Percentiles rank a stretch among this genome's conserved stretches.
phyloP scores from a whole-genome alignment of 2,888 invertebrate genomes.

The Diarsia mendica region DNA sequence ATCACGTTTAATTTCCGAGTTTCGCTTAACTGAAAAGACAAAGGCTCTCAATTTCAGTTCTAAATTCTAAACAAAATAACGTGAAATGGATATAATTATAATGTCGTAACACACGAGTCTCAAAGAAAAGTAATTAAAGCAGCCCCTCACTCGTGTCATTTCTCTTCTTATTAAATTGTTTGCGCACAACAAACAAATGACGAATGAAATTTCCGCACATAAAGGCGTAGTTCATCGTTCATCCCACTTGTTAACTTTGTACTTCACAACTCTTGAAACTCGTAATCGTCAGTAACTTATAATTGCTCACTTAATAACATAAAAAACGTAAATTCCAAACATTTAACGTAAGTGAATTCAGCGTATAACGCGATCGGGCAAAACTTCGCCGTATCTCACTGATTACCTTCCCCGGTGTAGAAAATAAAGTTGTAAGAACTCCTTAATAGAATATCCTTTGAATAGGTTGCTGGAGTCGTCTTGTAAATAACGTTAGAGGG shows the following conservation, averaged over 20 bases:
- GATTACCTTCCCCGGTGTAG: conserved; percentile 69
- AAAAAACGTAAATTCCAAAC: conserved; percentile 53
- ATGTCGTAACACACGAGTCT: conserved; percentile 1
- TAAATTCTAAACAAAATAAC: conserved; percentile 21
- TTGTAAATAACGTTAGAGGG: conserved; percentile 77
- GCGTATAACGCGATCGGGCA: conserved; percentile 49
- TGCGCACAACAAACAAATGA: conserved; percentile 50
- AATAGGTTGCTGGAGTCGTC: conserved; percentile 71
- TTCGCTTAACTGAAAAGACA: conserved; percentile 10
- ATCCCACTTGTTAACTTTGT: conserved; percentile 52
- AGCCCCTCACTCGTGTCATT: conserved; percentile 29
- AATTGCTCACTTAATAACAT: conserved; percentile 63
- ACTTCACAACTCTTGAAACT: conserved; percentile 39
- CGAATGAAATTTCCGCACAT: conserved; percentile 50
- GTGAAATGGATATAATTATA: conserved; percentile 8
- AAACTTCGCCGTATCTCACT: conserved; percentile 60
- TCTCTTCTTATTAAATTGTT: conserved; percentile 51
- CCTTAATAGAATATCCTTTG: conserved; percentile 77
- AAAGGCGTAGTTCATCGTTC: conserved; percentile 45
- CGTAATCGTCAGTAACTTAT: conserved; percentile 51
- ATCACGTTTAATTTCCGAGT: neutral
- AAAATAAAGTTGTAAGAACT: conserved; percentile 75
- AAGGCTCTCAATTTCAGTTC: conserved; percentile 12
- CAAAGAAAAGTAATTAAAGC: conserved; percentile 52
- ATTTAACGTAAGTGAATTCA: conserved; percentile 56